Conservation (phyloP, 2,888 invertebrate species). For the Acanthosepion lycidas region DNA sequence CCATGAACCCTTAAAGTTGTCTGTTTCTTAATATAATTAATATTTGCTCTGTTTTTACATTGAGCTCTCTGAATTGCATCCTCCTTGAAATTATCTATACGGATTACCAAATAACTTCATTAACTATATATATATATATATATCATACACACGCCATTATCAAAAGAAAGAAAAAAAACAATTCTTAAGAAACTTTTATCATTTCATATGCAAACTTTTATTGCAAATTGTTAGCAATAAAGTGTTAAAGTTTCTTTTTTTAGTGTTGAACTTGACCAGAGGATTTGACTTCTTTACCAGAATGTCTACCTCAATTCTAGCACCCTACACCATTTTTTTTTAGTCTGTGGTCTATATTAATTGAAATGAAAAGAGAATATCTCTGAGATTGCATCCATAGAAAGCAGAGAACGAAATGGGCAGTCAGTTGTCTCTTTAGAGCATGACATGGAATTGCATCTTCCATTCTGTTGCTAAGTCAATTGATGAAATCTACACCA, state of each 20-base stretch:
- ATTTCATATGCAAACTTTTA: slow-evolving; percentile 33
- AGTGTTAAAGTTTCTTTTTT: neutral
- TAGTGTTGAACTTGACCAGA: neutral
- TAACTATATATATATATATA: too few species aligned
- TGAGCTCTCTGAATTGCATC: too few species aligned
- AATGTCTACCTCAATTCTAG: too few species aligned
- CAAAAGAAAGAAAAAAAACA: neutral
- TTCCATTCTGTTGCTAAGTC: neutral
- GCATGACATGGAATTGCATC: neutral
- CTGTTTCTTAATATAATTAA: too few species aligned
- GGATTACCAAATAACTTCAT: too few species aligned
- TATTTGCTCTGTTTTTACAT: too few species aligned
- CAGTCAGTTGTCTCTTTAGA: too few species aligned
- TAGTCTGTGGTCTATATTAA: neutral
- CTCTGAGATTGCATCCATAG: neutral
- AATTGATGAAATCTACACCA: neutral
- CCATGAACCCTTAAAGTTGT: too few species aligned
- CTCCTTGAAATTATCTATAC: too few species aligned
- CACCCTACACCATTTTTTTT: too few species aligned
- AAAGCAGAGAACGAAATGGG: neutral
- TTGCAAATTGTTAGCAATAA: neutral
- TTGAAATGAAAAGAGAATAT: neutral
- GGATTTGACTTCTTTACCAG: too few species aligned
- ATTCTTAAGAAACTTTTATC: neutral
- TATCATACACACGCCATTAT: neutral